Conservation (phyloP, 2,797 vertebrate species). For the Thalassophryne amazonica region DNA sequence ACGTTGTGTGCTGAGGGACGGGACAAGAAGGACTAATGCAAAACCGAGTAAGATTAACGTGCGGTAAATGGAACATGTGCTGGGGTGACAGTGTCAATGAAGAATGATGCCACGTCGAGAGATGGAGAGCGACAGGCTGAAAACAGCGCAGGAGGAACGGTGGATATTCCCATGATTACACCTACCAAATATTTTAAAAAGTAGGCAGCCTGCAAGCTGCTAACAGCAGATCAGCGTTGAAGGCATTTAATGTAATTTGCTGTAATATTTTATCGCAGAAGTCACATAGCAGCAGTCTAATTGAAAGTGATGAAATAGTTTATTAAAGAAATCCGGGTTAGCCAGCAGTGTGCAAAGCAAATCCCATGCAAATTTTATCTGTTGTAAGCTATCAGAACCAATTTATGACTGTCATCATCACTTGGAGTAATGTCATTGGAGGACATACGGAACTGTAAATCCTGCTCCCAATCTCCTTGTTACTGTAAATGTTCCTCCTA, state of each 20-base stretch:
- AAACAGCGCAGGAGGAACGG: constrained; percentile 39
- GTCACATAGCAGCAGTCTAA: constrained; percentile 22
- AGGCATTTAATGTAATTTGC: constrained; percentile 36
- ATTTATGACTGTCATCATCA: constrained; percentile 65
- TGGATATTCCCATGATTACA: constrained; percentile 27
- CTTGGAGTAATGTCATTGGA: constrained; percentile 59
- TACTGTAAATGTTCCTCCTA: constrained; percentile 66
- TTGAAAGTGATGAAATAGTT: constrained; percentile 43
- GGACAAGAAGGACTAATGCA: constrained; percentile 39
- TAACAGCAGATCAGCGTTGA: not conserved
- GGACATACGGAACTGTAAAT: constrained; percentile 63
- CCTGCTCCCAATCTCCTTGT: constrained; percentile 57
- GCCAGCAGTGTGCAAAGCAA: constrained; percentile 33
- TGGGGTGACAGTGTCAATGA: constrained; percentile 55
- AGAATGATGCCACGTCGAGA: constrained; percentile 49
- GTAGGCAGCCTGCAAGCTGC: constrained; percentile 1
- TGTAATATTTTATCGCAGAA: constrained; percentile 33
- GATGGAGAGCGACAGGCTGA: constrained; percentile 52
- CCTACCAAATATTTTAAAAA: constrained; percentile 23
- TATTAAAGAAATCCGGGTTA: constrained; percentile 22
- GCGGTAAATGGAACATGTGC: constrained; percentile 67
- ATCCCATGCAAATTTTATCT: constrained; percentile 40
- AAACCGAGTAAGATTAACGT: constrained; percentile 63
- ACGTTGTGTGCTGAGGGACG: constrained; percentile 24
- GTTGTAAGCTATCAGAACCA: constrained; percentile 40